These are phyloP conservation scores for Sciurus niger DNA, from an alignment of 2,113 vertebrate genomes.

Conservation along the genomic window DNA sequence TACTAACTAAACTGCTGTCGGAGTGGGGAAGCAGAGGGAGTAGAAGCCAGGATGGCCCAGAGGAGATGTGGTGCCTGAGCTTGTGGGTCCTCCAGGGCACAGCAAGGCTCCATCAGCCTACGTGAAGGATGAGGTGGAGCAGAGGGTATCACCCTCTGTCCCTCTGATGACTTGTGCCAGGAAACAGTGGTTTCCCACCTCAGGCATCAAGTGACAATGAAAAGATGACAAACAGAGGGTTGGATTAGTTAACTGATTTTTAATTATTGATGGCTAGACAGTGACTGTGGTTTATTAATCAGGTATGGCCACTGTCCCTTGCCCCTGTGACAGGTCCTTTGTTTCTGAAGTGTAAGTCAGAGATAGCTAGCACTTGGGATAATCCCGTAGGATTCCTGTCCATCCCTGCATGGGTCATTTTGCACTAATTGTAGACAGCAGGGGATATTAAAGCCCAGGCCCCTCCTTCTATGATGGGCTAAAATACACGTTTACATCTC, in stretches of 20 bases:
- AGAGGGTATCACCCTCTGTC: not conserved
- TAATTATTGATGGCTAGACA: not conserved
- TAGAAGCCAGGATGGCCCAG: not conserved
- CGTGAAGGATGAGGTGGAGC: rapidly evolving
- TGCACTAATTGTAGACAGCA: not conserved
- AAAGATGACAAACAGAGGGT: not conserved
- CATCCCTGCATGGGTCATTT: not conserved
- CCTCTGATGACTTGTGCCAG: not conserved
- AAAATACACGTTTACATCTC: not conserved
- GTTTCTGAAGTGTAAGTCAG: conserved; percentile 14
- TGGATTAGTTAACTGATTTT: not conserved
- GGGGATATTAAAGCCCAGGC: not conserved
- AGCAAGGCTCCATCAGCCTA: rapidly evolving
- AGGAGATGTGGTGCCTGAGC: not conserved
- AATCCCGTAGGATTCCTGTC: not conserved
- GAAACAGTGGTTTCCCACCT: not conserved
- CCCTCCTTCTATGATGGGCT: conserved; percentile 33
- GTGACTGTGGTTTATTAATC: not conserved
- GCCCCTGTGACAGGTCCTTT: not conserved
- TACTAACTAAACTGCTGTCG: not conserved
- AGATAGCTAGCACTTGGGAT: not conserved
- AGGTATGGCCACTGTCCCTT: not conserved
- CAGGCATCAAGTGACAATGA: not conserved
- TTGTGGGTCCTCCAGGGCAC: not conserved
- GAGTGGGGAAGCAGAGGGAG: not conserved